These are phyloP conservation scores for Zelleria hepariella DNA, from an alignment of 2,888 invertebrate genomes.

Conservation along the genomic window DNA sequence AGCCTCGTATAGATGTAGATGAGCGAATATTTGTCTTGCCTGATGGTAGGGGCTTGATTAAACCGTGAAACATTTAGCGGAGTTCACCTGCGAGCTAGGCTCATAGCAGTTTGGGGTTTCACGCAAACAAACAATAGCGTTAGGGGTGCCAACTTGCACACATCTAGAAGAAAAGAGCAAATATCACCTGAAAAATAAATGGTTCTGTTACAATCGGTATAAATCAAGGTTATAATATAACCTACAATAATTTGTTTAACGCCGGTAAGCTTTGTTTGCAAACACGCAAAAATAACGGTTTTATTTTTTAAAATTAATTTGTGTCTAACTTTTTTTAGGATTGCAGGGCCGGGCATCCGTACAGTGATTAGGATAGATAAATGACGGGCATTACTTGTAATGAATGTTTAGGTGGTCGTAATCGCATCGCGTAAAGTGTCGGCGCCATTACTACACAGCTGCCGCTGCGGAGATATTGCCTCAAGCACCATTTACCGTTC, in stretches of 20 bases:
- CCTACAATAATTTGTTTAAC: neutral
- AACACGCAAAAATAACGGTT: neutral
- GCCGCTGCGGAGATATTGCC: slow-evolving; percentile 67
- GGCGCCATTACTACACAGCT: slow-evolving; percentile 69
- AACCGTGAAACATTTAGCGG: slow-evolving; percentile 66
- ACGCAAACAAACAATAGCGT: neutral
- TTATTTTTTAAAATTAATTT: neutral
- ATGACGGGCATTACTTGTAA: slow-evolving; percentile 71
- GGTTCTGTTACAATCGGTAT: neutral
- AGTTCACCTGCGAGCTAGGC: slow-evolving; percentile 38
- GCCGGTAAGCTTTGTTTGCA: neutral
- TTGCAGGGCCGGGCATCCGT: slow-evolving; percentile 32
- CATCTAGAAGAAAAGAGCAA: neutral
- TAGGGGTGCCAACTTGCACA: neutral
- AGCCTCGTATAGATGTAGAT: slow-evolving; percentile 70
- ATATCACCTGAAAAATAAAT: neutral
- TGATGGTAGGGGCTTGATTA: slow-evolving; percentile 68
- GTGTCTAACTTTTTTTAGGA: neutral
- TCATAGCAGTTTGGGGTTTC: slow-evolving; percentile 15
- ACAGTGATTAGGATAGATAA: slow-evolving; percentile 69
- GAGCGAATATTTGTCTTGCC: slow-evolving; percentile 69
- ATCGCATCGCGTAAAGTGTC: slow-evolving; percentile 70
- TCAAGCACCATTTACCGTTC: slow-evolving; percentile 50
- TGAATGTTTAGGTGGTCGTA: slow-evolving; percentile 72
- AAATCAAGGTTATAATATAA: neutral